Conservation (phyloP, 92 coral and sea anemone genomes). For the Nematostella vectensis region DNA sequence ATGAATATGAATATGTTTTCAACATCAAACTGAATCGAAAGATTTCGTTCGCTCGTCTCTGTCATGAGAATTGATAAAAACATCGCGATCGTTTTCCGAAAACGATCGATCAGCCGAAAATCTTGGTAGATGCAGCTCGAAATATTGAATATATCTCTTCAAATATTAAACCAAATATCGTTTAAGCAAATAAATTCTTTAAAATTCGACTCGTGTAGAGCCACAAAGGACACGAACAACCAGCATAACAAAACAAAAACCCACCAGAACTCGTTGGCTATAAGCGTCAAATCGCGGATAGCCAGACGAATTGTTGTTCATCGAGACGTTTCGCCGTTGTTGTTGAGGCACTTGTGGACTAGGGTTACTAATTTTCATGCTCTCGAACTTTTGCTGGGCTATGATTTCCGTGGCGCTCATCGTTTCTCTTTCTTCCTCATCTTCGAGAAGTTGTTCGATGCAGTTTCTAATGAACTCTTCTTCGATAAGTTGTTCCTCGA, state of each 20-base stretch:
- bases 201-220: no score
- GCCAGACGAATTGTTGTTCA: slow-evolving; percentile 35
- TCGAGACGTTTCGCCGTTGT: slow-evolving; percentile 43
- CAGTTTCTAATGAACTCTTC: slow-evolving; percentile 95
- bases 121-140: no score
- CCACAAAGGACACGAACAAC: no score
- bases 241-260: slow-evolving; percentile 20
- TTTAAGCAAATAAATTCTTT: no score
- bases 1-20: no score
- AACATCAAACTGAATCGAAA: no score
- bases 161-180: no score
- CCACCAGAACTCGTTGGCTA: slow-evolving; percentile 46
- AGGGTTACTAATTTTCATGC: slow-evolving; percentile 43
- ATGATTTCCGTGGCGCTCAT: slow-evolving; percentile 82
- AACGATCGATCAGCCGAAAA: no score
- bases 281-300: slow-evolving; percentile 45
- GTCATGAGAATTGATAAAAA: no score
- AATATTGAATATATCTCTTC: no score
- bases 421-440: slow-evolving; percentile 96
- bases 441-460: slow-evolving; percentile 97
- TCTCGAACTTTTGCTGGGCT: slow-evolving; percentile 74
- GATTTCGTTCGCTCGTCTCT: no score
- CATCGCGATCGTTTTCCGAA: no score
- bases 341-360: slow-evolving; percentile 47
- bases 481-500: slow-evolving; percentile 76